phyloP scores from a whole-genome alignment of 1,140 invertebrate species.

The Conopomorpha cramerella region DNA sequence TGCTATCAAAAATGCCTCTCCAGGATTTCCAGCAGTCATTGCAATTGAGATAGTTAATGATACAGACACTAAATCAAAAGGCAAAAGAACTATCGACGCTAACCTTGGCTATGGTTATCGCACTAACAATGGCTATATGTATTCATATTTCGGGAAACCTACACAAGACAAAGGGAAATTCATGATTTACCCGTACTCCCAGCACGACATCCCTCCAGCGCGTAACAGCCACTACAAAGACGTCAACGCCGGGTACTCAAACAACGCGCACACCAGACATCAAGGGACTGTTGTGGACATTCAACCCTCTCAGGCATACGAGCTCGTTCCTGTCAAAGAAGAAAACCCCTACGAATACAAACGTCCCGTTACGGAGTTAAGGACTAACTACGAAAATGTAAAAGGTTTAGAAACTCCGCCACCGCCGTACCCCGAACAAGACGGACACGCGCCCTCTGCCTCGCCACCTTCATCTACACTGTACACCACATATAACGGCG shows the following conservation, averaged over 20 bases:
- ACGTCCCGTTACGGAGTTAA: constrained; percentile 22
- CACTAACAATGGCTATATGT: constrained; percentile 56
- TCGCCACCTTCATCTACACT: constrained; percentile 25
- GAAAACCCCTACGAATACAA: constrained; percentile 25
- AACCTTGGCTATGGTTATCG: constrained; percentile 61
- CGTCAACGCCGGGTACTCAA: not conserved
- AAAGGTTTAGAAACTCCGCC: constrained; percentile 21
- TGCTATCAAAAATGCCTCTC: not conserved
- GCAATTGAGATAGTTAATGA: constrained; percentile 65
- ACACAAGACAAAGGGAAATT: constrained; percentile 56
- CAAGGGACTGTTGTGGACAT: constrained; percentile 31
- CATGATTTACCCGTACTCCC: constrained; percentile 64
- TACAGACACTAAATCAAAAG: constrained; percentile 49
- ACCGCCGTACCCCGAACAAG: constrained; percentile 11
- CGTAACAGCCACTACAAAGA: constrained; percentile 6
- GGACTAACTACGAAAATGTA: constrained; percentile 21
- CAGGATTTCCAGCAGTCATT: constrained; percentile 56
- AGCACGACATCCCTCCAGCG: constrained; percentile 57
- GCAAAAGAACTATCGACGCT: constrained; percentile 63
- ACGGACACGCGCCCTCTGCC: constrained; percentile 6
- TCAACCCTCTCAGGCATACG: constrained; percentile 51
- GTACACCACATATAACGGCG: constrained; percentile 54
- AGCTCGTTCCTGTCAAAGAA: constrained; percentile 42
- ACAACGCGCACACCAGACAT: not conserved
- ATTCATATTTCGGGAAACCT: constrained; percentile 50